phyloP scores from a whole-genome alignment of 2,888 invertebrate species.

The Alviniconcha strummeri region DNA sequence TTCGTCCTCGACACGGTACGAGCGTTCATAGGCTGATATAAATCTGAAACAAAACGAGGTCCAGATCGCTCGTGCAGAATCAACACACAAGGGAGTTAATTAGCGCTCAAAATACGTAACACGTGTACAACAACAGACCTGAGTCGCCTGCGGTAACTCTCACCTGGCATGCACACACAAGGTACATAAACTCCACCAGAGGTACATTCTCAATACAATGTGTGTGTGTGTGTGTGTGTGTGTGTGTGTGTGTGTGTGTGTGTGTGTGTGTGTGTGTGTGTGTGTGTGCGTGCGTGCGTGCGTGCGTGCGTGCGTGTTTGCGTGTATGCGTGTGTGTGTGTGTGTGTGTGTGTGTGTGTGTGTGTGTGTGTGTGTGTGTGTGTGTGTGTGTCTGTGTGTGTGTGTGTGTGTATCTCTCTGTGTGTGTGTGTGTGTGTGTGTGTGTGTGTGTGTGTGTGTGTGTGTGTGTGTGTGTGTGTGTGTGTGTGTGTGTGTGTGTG shows the following conservation, averaged over 20 bases:
- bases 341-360: conserved; percentile 14
- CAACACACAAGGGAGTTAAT: not conserved
- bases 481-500: conserved; percentile 2
- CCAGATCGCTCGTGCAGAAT: not conserved
- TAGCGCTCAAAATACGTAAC: too few relatives aligned
- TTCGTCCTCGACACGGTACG: too few relatives aligned
- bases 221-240: conserved; percentile 9
- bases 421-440: conserved; percentile 13
- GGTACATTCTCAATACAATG: not conserved
- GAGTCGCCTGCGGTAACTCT: too few relatives aligned
- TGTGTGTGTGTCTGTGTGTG: not conserved
- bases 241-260: not conserved
- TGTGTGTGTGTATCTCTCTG: not conserved
- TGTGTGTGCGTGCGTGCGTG: not conserved
- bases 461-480: not conserved
- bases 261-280: not conserved
- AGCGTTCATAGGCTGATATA: not conserved
- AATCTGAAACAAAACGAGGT: not conserved
- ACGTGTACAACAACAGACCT: too few relatives aligned
- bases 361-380: not conserved
- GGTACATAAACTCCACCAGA: not conserved
- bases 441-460: not conserved
- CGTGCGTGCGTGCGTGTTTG: not conserved
- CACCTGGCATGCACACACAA: not conserved
- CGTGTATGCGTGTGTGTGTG: not conserved